Evolutionary conservation across 1,140 invertebrate species (phyloP).

Genomic region (Aporrectodea caliginosa): DNA sequence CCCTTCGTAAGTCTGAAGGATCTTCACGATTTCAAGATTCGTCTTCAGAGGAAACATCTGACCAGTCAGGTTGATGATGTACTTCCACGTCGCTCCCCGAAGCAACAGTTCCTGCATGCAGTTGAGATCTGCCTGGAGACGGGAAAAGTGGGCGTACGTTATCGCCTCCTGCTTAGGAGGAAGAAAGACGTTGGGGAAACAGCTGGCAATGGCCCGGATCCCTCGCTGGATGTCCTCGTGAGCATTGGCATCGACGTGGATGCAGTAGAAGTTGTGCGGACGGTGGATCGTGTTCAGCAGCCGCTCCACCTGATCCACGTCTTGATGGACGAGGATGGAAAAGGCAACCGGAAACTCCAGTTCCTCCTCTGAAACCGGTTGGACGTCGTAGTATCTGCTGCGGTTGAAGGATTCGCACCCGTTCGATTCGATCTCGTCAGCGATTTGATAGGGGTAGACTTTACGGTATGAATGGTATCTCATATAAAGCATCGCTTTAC

Average conservation of each 20-base stretch:
- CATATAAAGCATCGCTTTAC: neutral
- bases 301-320: slow-evolving; percentile 34
- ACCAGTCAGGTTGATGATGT: slow-evolving; percentile 34
- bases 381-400: neutral
- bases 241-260: slow-evolving; percentile 44
- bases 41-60: slow-evolving; percentile 44
- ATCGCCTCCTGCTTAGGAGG: slow-evolving; percentile 37
- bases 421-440: neutral
- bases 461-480: neutral
- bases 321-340: slow-evolving; percentile 18
- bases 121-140: slow-evolving; percentile 39
- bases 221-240: slow-evolving; percentile 28
- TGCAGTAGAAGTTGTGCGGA: slow-evolving; percentile 47
- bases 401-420: neutral
- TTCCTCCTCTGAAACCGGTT: slow-evolving; percentile 18
- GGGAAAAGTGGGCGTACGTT: slow-evolving; percentile 32
- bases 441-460: neutral
- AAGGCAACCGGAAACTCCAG: slow-evolving; percentile 27
- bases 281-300: slow-evolving; percentile 44
- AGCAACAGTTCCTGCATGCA: slow-evolving; percentile 42
- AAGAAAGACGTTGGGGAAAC: slow-evolving; percentile 48
- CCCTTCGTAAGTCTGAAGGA: slow-evolving; percentile 42
- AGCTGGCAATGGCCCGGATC: slow-evolving; percentile 36
- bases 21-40: slow-evolving; percentile 46
- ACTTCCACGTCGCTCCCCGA: slow-evolving; percentile 24